Evolutionary conservation across 2,888 invertebrate genomes (phyloP), one percentile per base, ranked within the genome.

Genomic region (Rugalucina vietnamica): DNA sequence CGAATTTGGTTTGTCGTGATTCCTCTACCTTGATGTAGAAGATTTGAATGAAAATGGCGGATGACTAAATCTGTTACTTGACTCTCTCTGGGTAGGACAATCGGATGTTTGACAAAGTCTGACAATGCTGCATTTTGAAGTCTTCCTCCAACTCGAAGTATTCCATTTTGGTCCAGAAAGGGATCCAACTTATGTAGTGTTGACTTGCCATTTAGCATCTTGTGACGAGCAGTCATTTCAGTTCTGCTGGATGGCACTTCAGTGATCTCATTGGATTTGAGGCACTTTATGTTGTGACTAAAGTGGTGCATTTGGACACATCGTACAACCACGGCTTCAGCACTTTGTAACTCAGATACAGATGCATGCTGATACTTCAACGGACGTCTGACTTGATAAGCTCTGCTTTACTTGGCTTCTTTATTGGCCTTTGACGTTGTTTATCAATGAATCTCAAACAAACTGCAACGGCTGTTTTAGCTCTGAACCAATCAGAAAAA

Each of bases 1-100:
- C 90, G 36, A 18, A 90, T 27, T 39, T 74, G 77, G 75, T 88
- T 89, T 12, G 76, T 39, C 2, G 87, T 88, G 34, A 89, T 78
- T 4, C 88, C 88, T 18, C 87, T 57, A 69, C 87, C 90, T 71
- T 88, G 85, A 76, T 90, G 87, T n/a, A 54, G 32, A 18, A 73
- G 27, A 24, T 70, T 29, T 29, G 86, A 60, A 76, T 89, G 90
- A 70, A 39, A 81, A 71, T 89, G 86, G 24, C 72, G 65, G 14
- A 90, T 27, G n/a, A 89, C 81, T 0, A 88, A 70, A 0, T 85
- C 77, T 29, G 89, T 84, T 2, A 90, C 76, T 29, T 80, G 77
- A 49, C 65, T 18, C 8, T 76, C 70, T 71, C 27, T 81, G 1
- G 84, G 81, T 10, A 84, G 49, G 21, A 84, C 74, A 43, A 80